A percentile compares a stretch with the other conserved stretches of the same genome.
phyloP scores from a whole-genome alignment of 2,113 vertebrate species.

The Seriola aureovittata region DNA sequence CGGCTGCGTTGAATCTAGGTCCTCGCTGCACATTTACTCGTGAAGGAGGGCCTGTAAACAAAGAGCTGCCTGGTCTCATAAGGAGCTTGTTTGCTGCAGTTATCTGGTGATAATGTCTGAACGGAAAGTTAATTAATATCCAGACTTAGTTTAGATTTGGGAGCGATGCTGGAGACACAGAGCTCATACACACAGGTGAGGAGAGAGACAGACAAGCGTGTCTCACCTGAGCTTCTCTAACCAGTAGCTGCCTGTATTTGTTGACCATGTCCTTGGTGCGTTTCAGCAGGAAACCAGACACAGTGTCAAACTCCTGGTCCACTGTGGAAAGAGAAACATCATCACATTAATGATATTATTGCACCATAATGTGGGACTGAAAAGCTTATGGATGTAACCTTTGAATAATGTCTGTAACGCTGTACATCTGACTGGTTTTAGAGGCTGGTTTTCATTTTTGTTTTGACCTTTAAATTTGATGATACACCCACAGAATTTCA shows the following conservation, averaged over 20 bases:
- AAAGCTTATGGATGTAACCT: not conserved
- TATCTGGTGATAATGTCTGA: not conserved
- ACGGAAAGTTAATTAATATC: not conserved
- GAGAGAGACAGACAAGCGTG: not conserved
- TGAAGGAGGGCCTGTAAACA: not conserved
- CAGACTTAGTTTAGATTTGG: not conserved
- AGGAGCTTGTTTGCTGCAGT: not conserved
- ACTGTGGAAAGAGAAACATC: conserved; percentile 69
- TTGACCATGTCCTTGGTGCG: conserved; percentile 88
- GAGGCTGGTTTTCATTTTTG: too few species aligned
- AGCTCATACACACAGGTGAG: not conserved
- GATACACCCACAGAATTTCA: too few species aligned
- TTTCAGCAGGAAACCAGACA: conserved; percentile 85
- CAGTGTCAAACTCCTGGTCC: conserved; percentile 86
- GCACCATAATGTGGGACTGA: not conserved
- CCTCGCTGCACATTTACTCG: not conserved
- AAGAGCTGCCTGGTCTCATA: too few species aligned
- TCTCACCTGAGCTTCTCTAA: conserved; percentile 84
- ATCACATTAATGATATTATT: not conserved
- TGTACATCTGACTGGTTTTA: too few species aligned
- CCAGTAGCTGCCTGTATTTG: conserved; percentile 87
- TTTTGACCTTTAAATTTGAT: too few species aligned
- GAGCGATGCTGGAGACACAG: not conserved
- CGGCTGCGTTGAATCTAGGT: not conserved
- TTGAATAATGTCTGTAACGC: too few species aligned